Conservation (phyloP, 1,140 invertebrate genomes). For the Bombus picipes region DNA sequence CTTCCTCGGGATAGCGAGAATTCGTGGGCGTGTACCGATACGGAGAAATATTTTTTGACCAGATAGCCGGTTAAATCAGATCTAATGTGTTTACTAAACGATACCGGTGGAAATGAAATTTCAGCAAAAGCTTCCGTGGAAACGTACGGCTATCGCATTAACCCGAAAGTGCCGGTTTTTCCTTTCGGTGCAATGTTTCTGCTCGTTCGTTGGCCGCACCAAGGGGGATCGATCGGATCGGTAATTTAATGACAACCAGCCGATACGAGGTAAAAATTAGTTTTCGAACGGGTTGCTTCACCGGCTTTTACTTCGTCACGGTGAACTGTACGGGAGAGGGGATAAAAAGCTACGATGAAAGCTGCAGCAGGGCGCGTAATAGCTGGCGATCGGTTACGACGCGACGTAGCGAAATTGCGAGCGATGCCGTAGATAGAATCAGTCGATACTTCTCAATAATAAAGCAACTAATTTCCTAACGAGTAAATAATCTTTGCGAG, state of each 20-base stretch:
- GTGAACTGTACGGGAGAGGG: too few species aligned
- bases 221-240: not conserved
- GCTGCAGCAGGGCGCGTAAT: slow-evolving; percentile 5
- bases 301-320: slow-evolving; percentile 16
- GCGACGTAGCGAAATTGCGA: slow-evolving; percentile 12
- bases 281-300: slow-evolving; percentile 2
- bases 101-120: slow-evolving; percentile 3
- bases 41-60: not conserved
- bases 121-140: not conserved
- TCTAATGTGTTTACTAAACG: not conserved
- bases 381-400: slow-evolving; percentile 16
- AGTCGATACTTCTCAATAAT: not conserved
- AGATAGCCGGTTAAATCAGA: not conserved
- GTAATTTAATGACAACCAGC: slow-evolving; percentile 19
- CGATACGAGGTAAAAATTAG: slow-evolving; percentile 17
- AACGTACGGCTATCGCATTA: slow-evolving; percentile 2
- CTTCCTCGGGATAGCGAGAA: not conserved
- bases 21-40: not conserved
- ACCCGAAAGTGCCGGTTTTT: not conserved
- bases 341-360: slow-evolving; percentile 27
- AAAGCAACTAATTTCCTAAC: slow-evolving; percentile 8
- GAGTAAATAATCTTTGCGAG: slow-evolving; percentile 15
- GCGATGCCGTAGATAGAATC: not conserved
- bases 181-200: not conserved
- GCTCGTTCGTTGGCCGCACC: not conserved